Evolutionary conservation across 2,113 vertebrate species (phyloP).

Genomic region (Rhynchopsitta pachyrhyncha): DNA sequence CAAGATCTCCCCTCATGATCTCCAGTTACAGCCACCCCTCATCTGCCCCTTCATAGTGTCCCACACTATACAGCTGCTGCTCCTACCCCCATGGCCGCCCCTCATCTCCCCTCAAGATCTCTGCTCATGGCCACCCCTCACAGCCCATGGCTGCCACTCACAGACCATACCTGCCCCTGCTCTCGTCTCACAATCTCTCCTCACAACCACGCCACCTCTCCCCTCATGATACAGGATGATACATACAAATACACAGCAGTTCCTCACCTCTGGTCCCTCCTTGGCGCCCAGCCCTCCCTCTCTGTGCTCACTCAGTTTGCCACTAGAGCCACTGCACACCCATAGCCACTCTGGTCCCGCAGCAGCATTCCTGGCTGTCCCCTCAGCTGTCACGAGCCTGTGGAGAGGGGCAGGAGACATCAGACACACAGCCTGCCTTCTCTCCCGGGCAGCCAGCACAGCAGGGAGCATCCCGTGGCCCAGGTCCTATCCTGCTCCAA

Average conservation of each 20-base stretch:
- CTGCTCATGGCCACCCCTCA: no score
- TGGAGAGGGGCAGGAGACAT: not conserved
- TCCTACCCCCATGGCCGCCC: no score
- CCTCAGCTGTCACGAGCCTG: rapidly evolving
- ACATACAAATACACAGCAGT: not conserved
- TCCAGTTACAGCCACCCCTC: no score
- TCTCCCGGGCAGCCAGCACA: not conserved
- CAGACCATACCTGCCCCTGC: no score
- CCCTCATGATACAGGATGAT: not conserved
- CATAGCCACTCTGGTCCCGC: not conserved
- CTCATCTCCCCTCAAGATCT: no score
- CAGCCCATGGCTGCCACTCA: no score
- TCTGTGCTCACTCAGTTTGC: not conserved
- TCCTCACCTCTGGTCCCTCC: not conserved
- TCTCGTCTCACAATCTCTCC: no score
- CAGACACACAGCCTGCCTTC: no score
- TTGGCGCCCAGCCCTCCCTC: not conserved
- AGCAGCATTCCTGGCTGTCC: not conserved
- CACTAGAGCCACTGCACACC: not conserved
- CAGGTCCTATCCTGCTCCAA: not conserved
- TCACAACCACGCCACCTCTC: no score
- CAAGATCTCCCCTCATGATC: not conserved
- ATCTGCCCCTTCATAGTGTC: no score
- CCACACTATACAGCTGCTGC: no score
- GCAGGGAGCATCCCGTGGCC: rapidly evolving